Conservation (phyloP, 2,888 invertebrate species). For the Eupeodes luniger region DNA sequence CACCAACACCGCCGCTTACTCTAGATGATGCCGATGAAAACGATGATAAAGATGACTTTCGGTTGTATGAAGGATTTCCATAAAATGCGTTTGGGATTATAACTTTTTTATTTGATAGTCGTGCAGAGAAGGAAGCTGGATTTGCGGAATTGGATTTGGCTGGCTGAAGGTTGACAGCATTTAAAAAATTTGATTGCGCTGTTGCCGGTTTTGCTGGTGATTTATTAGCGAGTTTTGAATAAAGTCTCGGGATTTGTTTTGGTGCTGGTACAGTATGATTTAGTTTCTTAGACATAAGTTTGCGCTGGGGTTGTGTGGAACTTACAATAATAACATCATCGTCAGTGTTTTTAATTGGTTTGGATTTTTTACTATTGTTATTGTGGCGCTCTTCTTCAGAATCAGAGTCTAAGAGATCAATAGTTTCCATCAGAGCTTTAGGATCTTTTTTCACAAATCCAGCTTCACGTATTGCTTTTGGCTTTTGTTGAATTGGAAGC, state of each 20-base stretch:
- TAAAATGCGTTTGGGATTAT: constrained; percentile 79
- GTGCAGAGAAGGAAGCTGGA: constrained; percentile 77
- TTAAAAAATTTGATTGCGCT: constrained; percentile 79
- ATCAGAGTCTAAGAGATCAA: constrained; percentile 64
- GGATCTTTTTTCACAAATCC: constrained; percentile 62
- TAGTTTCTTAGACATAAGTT: constrained; percentile 22
- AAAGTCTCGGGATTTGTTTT: not conserved
- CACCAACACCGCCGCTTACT: not conserved
- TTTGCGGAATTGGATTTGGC: constrained; percentile 65
- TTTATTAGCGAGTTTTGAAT: constrained; percentile 8
- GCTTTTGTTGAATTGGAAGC: constrained; percentile 8
- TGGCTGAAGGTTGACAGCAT: constrained; percentile 78
- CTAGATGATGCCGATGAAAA: not conserved
- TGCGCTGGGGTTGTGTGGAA: constrained; percentile 50
- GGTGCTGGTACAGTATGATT: not conserved
- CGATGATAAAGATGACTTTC: constrained; percentile 42
- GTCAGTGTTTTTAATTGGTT: constrained; percentile 30
- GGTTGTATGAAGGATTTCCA: constrained; percentile 77
- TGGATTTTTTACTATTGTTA: not conserved
- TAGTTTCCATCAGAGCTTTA: constrained; percentile 64
- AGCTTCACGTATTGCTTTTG: constrained; percentile 1
- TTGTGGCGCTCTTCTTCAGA: constrained; percentile 51
- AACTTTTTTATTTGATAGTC: constrained; percentile 78
- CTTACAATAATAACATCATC: constrained; percentile 68
- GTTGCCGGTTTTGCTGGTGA: constrained; percentile 41